Evolutionary conservation across 2,888 invertebrate genomes (phyloP).

Genomic region (Leptodirus hochenwartii): DNA sequence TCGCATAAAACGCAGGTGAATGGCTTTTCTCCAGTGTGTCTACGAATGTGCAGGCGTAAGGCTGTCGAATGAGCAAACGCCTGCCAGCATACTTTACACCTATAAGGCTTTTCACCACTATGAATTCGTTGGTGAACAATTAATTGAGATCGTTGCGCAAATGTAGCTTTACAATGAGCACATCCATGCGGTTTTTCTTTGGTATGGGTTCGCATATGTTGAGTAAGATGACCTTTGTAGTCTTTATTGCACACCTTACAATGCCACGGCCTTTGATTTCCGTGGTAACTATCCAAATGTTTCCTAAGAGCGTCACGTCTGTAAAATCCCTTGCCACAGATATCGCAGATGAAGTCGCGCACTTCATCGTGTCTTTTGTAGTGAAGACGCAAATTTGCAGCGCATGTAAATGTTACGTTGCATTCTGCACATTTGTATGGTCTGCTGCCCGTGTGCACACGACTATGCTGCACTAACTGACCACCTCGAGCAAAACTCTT

Average conservation of each 20-base stretch:
- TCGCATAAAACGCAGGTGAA: slow-evolving; percentile 54
- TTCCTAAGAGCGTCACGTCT: slow-evolving; percentile 55
- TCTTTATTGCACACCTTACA: slow-evolving; percentile 65
- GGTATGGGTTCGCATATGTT: slow-evolving; percentile 67
- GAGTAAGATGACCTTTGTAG: slow-evolving; percentile 63
- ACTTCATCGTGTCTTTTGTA: slow-evolving; percentile 53
- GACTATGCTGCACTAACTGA: slow-evolving; percentile 54
- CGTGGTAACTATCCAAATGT: slow-evolving; percentile 59
- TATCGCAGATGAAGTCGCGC: slow-evolving; percentile 58
- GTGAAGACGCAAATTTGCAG: slow-evolving; percentile 42
- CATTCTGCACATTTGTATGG: slow-evolving; percentile 56
- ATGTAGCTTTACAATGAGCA: slow-evolving; percentile 56
- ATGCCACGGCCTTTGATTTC: slow-evolving; percentile 52
- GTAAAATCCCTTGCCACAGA: slow-evolving; percentile 63
- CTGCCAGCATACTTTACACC: slow-evolving; percentile 62
- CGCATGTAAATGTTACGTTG: slow-evolving; percentile 47
- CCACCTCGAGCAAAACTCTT: slow-evolving; percentile 56
- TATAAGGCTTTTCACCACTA: slow-evolving; percentile 66
- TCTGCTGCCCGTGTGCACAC: slow-evolving; percentile 54
- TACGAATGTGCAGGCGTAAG: slow-evolving; percentile 61
- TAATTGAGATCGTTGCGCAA: slow-evolving; percentile 69
- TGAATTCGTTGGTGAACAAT: slow-evolving; percentile 74
- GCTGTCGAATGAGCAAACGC: slow-evolving; percentile 75
- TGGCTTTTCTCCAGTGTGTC: slow-evolving; percentile 75
- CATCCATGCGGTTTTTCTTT: slow-evolving; percentile 62